Percentiles rank a stretch among this genome's conserved stretches.
Conservation (phyloP, 2,797 vertebrate species). For the Micromesistius poutassou region DNA sequence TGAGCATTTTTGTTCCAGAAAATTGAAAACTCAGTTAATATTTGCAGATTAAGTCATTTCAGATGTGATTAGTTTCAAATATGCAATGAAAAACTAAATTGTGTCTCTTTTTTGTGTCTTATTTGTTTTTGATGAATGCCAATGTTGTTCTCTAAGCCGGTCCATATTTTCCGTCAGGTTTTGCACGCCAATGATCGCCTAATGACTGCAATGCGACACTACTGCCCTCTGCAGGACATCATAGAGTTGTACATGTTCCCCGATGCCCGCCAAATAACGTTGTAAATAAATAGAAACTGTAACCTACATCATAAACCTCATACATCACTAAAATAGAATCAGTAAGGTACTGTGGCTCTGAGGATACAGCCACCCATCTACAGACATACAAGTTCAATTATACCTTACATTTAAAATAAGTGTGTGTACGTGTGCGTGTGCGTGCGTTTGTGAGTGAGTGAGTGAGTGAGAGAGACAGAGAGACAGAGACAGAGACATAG, state of each 20-base stretch:
- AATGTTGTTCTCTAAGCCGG: not conserved
- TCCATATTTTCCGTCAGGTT: not conserved
- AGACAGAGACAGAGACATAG: too few relatives aligned
- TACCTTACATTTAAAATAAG: not conserved
- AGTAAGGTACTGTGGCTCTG: not conserved
- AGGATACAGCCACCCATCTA: not conserved
- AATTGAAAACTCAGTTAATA: not conserved
- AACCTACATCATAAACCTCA: too few relatives aligned
- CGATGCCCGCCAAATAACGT: not conserved
- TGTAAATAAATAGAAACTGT: not conserved
- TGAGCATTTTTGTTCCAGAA: not conserved
- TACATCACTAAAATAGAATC: too few relatives aligned
- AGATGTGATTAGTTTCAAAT: too few relatives aligned
- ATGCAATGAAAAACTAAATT: not conserved
- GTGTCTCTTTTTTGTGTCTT: too few relatives aligned
- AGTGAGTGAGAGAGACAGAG: not conserved
- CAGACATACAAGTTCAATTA: not conserved
- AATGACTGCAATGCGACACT: constrained; percentile 14
- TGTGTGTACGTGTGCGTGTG: not conserved
- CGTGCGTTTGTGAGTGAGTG: not conserved
- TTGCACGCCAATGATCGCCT: not conserved
- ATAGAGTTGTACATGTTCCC: not conserved
- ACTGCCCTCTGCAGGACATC: constrained; percentile 55
- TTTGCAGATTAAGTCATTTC: not conserved
- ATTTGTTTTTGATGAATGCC: not conserved